Base-by-base conservation (phyloP, 2,797 vertebrate species). In the Heliangelus exortis region DNA sequence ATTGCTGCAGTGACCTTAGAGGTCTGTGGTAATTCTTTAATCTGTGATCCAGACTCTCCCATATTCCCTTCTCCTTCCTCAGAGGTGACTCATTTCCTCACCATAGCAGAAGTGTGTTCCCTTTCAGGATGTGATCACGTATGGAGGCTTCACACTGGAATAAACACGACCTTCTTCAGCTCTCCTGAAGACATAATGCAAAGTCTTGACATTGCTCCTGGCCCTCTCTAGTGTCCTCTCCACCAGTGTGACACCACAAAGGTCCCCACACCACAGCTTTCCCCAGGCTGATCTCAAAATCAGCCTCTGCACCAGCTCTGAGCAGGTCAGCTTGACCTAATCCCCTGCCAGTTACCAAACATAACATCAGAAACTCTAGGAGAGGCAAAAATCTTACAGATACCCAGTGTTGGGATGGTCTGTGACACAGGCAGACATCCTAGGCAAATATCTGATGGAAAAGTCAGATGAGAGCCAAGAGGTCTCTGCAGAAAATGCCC, bases 301-400 rank as follows among this genome's bases (percentile, higher is more conserved):
- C 77, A 54, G 33, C 7, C 48, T 63, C 48, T 54, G 47, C 2
- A 16, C 26, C 39, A 57, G 20, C 57, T 68, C 48, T 29, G 45
- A 57, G 62, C 9, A n/a, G 34, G 14, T 6, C 28, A 69, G 36
- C 25, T 16, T 53, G 47, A 19, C 10, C 1, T 4, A 17, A 48
- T 9, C 15, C 29, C 0, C 4, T 34, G 19, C 33, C 51, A n/a
- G 28, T 15, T 22, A 66, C 36, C 33, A 65, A 57, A 73, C 13
- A 23, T 48, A 26, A 45, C 1, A 4, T 65, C 1, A 2, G 34
- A 3, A 69, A 47, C 3, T 2, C 43, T 10, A 62, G 57, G 31
- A 78, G 29, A 55, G 57, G 29, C 4, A 51, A 74, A 41, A 58
- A 59, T 14, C 48, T 15, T 15, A 59, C 53, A 50, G 28, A 3